These are phyloP conservation scores for Phymorhynchus buccinoides DNA, from an alignment of 1,140 invertebrate species.

Conservation along the genomic window DNA sequence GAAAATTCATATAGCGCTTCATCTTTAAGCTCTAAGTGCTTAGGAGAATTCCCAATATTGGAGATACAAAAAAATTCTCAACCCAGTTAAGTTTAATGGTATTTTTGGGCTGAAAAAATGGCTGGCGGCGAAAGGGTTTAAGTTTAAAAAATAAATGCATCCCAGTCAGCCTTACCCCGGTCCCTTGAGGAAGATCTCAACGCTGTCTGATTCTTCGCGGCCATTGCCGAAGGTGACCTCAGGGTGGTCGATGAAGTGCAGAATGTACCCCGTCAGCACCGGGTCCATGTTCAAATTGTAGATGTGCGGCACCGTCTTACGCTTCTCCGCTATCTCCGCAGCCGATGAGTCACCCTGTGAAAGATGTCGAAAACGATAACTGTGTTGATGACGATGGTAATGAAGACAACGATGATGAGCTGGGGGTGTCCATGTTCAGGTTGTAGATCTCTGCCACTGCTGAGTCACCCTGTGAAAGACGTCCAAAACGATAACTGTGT, in stretches of 20 bases:
- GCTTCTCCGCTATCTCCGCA: conserved; percentile 71
- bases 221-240: conserved; percentile 75
- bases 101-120: too few relatives aligned
- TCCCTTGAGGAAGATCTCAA: conserved; percentile 76
- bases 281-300: conserved; percentile 80
- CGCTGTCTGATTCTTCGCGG: conserved; percentile 69
- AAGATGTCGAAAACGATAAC: too few relatives aligned
- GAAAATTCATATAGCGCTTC: too few relatives aligned
- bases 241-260: conserved; percentile 76
- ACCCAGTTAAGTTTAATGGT: too few relatives aligned
- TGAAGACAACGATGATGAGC: too few relatives aligned
- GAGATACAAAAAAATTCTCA: too few relatives aligned
- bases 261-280: conserved; percentile 76
- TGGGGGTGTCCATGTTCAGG: conserved; percentile 79
- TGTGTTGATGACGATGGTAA: too few relatives aligned
- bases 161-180: conserved; percentile 72
- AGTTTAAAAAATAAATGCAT: too few relatives aligned
- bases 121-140: too few relatives aligned
- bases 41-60: too few relatives aligned
- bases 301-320: conserved; percentile 76
- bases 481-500: too few relatives aligned
- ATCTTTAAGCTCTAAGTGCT: too few relatives aligned
- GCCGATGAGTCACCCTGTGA: not conserved
- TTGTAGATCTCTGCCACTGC: conserved; percentile 74
- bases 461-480: not conserved